Percentiles rank a stretch among this genome's conserved stretches.
Evolutionary conservation across 2,888 invertebrate genomes (phyloP).

Genomic region (Steinernema hermaphroditum): DNA sequence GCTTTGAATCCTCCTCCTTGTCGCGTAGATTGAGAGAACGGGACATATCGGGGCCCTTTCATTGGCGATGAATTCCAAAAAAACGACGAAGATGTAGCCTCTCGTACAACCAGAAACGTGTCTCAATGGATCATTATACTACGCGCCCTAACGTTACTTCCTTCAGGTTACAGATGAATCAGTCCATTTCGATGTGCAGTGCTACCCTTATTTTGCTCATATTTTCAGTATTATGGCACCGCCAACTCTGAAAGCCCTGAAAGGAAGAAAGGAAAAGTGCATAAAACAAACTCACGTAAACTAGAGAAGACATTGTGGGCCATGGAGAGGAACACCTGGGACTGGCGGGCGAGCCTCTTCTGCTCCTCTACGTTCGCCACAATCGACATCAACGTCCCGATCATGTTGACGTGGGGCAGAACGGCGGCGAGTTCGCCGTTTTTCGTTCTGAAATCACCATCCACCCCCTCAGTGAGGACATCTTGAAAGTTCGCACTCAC

Average conservation of each 20-base stretch:
- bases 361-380: conserved; percentile 57
- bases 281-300: conserved; percentile 46
- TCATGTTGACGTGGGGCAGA: conserved; percentile 46
- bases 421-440: conserved; percentile 41
- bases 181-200: too few relatives aligned
- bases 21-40: too few relatives aligned
- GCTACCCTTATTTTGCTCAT: too few relatives aligned
- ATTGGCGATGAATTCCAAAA: too few relatives aligned
- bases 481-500: conserved; percentile 32
- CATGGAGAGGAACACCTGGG: conserved; percentile 51
- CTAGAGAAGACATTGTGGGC: conserved; percentile 56
- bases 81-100: too few relatives aligned
- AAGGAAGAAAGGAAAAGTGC: background rate
- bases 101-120: too few relatives aligned
- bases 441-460: conserved; percentile 20
- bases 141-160: too few relatives aligned
- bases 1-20: too few relatives aligned
- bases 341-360: conserved; percentile 49
- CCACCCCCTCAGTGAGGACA: background rate
- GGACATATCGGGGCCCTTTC: too few relatives aligned
- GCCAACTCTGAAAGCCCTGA: background rate
- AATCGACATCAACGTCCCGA: conserved; percentile 50
- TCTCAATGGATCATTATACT: too few relatives aligned
- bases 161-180: too few relatives aligned
- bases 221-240: background rate